Base-by-base conservation (phyloP, 2,113 vertebrate genomes). In the Malurus cyaneus region DNA sequence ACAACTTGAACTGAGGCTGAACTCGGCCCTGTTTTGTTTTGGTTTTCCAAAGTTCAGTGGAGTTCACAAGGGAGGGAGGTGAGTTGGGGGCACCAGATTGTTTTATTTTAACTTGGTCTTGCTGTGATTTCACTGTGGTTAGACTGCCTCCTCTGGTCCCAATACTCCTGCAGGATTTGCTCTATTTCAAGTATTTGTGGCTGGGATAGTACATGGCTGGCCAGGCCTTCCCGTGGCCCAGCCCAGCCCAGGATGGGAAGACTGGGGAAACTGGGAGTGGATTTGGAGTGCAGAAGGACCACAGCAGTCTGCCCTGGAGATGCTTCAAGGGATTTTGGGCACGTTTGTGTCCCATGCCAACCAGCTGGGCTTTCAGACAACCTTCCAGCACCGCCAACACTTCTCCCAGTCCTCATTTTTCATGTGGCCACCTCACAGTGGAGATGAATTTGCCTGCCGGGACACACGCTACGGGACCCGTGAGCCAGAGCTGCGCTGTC, bases 381-480 rank as follows among this genome's bases (percentile, higher is more conserved):
- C 28, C 5, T 25, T 36, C 34, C 53, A 47, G 52, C 82, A n/a
- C 25, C 0, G 0, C 53, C 2, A 0, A 1, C 18, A 6, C 8
- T 23, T 9, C 24, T 66, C 52, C 31, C 42, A 60, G 47, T n/a
- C 32, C 23, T 66, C n/a, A 8, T 17, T 52, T 86, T 18, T 11
- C 56, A 1, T 2, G 11, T 39, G 54, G 26, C n/a, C 60, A 13
- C 16, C 18, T 25, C 12, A 0, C 1, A 13, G 46, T 1, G 7
- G 66, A 53, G 80, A 7, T 17, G 18, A 17, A 34, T 57, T 74
- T 73, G 28, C 41, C 28, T 3, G 2, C 53, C 57, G 49, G 57
- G 44, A 3, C 0, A 0, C 1, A 1, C 0, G 0, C 36, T 44
- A 5, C 20, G 23, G 25, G 49, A 64, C 5, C 20, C 17, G 9